These are phyloP conservation scores for Circaetus cinerascens DNA, from an alignment of 2,113 vertebrate species.

Conservation along the genomic window DNA sequence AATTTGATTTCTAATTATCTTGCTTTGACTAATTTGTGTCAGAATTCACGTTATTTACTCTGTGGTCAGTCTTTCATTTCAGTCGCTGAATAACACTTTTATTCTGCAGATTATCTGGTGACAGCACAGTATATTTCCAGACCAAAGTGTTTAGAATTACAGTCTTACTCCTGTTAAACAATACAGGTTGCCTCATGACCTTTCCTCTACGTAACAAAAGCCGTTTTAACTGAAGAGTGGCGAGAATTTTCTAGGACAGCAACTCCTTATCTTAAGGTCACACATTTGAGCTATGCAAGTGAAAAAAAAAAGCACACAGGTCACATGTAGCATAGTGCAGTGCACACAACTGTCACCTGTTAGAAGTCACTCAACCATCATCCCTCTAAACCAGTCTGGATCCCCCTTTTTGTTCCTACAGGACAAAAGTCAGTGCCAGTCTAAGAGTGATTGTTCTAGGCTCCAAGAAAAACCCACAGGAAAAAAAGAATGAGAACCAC, in stretches of 20 bases:
- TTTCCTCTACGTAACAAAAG: background rate
- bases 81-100: background rate
- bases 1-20: background rate
- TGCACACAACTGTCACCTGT: background rate
- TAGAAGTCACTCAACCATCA: background rate
- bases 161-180: background rate
- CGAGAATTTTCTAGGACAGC: background rate
- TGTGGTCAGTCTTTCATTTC: background rate
- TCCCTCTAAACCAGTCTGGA: background rate
- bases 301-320: background rate
- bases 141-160: background rate
- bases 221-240: background rate
- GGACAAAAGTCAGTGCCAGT: background rate
- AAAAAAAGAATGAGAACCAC: constrained; percentile 11
- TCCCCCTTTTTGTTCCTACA: background rate
- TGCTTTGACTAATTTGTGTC: background rate
- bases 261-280: background rate
- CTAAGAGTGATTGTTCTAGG: background rate
- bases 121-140: background rate
- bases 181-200: background rate
- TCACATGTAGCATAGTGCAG: background rate
- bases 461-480: background rate
- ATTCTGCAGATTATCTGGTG: background rate
- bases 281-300: background rate
- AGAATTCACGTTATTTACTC: background rate